Conservation (phyloP, 2,888 invertebrate genomes). For the Exephanes ischioxanthus region DNA sequence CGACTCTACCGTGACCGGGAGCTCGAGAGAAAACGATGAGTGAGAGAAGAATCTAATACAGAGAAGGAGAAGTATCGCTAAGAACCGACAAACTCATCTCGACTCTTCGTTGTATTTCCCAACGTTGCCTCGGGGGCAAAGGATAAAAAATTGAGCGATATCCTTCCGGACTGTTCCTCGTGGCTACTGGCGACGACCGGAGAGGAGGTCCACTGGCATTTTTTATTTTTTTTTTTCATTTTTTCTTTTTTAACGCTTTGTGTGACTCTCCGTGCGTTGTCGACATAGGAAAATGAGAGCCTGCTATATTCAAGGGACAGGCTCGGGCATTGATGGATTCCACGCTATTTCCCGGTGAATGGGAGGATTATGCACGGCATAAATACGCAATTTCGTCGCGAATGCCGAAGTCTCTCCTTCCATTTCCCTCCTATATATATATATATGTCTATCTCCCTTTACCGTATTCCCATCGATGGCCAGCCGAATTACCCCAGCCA, state of each 20-base stretch:
- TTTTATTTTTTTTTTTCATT: constrained; percentile 72
- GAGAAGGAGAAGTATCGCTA: constrained; percentile 48
- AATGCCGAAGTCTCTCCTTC: constrained; percentile 69
- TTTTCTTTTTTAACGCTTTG: constrained; percentile 77
- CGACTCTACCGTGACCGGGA: constrained; percentile 31
- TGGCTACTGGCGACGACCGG: constrained; percentile 63
- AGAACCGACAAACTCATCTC: constrained; percentile 63
- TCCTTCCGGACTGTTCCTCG: constrained; percentile 71
- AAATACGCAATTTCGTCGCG: constrained; percentile 83
- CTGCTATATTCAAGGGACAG: constrained; percentile 24
- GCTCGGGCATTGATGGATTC: constrained; percentile 82
- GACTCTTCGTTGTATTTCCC: constrained; percentile 19
- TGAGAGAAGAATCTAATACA: constrained; percentile 50
- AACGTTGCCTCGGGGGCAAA: constrained; percentile 48
- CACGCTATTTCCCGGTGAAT: constrained; percentile 80
- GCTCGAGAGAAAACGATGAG: constrained; percentile 25
- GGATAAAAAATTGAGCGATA: constrained; percentile 81
- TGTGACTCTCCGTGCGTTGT: constrained; percentile 73
- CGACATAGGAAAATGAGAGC: constrained; percentile 81
- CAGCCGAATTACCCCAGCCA: constrained; percentile 52
- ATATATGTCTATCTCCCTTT: constrained; percentile 13
- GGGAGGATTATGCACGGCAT: constrained; percentile 83
- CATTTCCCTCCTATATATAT: constrained; percentile 23
- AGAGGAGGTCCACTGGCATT: constrained; percentile 72
- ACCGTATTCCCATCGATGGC: constrained; percentile 21